Percentiles rank a stretch among this genome's conserved stretches.
Evolutionary conservation across 2,888 invertebrate species (phyloP).

Genomic region (Apamea crenata): DNA sequence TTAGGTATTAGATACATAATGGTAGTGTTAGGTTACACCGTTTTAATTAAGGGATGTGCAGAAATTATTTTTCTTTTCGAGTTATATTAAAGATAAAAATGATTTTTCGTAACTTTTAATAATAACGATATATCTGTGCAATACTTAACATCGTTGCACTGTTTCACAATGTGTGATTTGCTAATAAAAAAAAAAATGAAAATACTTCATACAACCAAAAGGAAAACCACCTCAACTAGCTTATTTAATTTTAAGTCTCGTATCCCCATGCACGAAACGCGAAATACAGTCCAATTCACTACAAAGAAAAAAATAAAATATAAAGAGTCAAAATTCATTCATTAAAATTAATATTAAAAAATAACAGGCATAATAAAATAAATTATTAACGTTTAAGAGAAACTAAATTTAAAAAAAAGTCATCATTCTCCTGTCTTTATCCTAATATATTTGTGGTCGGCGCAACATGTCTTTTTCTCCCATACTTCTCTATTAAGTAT

Average conservation of each 20-base stretch:
- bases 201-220: constrained; percentile 87
- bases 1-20: background rate
- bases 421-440: background rate
- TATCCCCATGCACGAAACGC: constrained; percentile 48
- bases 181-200: constrained; percentile 58
- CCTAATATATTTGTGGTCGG: background rate
- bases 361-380: background rate
- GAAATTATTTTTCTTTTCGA: constrained; percentile 19
- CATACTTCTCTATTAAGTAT: background rate
- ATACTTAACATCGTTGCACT: constrained; percentile 41
- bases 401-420: background rate
- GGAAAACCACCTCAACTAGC: constrained; percentile 84
- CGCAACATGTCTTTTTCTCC: background rate
- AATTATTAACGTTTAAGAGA: background rate
- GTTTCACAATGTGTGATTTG: constrained; percentile 53
- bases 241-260: constrained; percentile 51
- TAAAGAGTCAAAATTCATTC: background rate
- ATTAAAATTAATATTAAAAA: background rate
- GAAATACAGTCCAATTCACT: background rate
- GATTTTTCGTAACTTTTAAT: constrained; percentile 4
- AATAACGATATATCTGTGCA: constrained; percentile 37
- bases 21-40: background rate
- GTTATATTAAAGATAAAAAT: background rate
- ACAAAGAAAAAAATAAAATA: background rate
- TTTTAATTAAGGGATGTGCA: constrained; percentile 11